Conservation (phyloP, 2,113 vertebrate genomes). For the Gila orcuttii region DNA sequence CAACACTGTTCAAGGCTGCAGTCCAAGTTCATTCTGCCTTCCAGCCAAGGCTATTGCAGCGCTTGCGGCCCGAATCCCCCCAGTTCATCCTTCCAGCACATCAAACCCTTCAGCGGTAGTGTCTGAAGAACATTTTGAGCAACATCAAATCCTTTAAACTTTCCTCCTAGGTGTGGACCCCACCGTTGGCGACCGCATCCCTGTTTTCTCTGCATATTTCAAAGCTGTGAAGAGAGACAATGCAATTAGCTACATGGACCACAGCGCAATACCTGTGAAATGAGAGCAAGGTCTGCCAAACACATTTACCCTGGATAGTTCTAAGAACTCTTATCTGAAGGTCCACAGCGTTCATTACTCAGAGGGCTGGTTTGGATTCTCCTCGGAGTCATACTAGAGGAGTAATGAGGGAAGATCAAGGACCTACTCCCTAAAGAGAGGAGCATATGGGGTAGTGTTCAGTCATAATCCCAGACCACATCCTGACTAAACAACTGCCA, state of each 20-base stretch:
- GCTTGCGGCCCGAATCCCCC: not conserved
- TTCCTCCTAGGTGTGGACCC: constrained; percentile 44
- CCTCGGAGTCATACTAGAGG: constrained; percentile 78
- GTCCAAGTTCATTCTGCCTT: constrained; percentile 20
- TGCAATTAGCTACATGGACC: not conserved
- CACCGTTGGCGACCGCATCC: constrained; percentile 45
- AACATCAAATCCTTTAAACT: constrained; percentile 64
- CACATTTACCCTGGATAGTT: constrained; percentile 50
- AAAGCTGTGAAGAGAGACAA: constrained; percentile 47
- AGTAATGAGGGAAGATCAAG: constrained; percentile 79
- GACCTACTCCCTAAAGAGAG: constrained; percentile 80
- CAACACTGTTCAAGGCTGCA: constrained; percentile 49
- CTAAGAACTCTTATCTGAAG: constrained; percentile 85
- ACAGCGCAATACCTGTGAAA: not conserved
- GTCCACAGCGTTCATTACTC: constrained; percentile 77
- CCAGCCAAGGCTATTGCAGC: constrained; percentile 29
- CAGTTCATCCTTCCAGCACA: constrained; percentile 23
- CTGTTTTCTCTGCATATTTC: constrained; percentile 45
- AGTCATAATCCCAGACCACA: constrained; percentile 52
- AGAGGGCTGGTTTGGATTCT: constrained; percentile 75
- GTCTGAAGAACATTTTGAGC: constrained; percentile 25
- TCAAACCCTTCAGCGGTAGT: constrained; percentile 38
- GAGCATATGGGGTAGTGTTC: not conserved
- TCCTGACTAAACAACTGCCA: constrained; percentile 4
- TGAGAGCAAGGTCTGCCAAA: not conserved